Conservation (phyloP, 2,888 invertebrate species). For the Neoitamus cyanurus region DNA sequence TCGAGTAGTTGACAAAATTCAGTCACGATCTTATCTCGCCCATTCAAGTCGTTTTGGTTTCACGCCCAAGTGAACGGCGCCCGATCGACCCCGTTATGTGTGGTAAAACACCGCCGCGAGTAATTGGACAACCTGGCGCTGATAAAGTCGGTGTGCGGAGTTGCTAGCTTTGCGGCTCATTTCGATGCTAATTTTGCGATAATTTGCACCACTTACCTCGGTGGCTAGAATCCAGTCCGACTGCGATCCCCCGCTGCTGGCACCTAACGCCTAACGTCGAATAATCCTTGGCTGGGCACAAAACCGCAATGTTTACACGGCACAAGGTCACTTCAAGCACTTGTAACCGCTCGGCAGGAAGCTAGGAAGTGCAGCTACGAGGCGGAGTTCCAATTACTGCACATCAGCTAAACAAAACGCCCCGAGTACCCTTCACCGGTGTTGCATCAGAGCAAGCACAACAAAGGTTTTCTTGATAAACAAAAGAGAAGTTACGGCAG, state of each 20-base stretch:
- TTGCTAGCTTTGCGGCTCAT: neutral
- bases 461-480: neutral
- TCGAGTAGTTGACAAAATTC: neutral
- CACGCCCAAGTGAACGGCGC: constrained; percentile 6
- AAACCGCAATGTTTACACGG: constrained; percentile 6
- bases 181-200: neutral
- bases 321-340: constrained; percentile 25
- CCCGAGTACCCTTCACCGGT: neutral
- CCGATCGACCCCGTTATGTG: neutral
- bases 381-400: neutral
- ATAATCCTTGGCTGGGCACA: neutral
- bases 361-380: neutral
- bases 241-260: neutral
- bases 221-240: neutral
- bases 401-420: neutral
- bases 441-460: neutral
- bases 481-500: neutral
- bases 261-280: too few relatives aligned
- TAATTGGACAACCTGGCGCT: neutral
- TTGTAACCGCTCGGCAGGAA: neutral
- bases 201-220: neutral
- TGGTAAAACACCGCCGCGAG: neutral
- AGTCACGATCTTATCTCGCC: constrained; percentile 14
- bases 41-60: constrained; percentile 11
- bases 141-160: neutral